Evolutionary conservation across 2,888 invertebrate species (phyloP), one percentile per base, ranked within the genome.

Genomic region (Cosmopolites sordidus): DNA sequence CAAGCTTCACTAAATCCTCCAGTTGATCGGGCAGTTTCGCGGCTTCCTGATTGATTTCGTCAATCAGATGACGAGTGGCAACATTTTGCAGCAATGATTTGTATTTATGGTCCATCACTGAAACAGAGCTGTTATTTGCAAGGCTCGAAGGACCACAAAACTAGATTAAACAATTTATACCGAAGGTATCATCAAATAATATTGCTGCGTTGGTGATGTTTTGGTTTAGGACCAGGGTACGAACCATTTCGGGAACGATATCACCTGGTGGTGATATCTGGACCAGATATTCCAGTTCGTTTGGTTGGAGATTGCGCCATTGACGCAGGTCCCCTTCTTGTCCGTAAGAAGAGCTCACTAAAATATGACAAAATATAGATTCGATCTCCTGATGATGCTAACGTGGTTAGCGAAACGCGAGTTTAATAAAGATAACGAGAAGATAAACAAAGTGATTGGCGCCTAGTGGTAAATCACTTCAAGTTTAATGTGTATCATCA

Each of bases 41-140:
- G 1, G 72, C 70, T 1, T 73, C 71, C 57, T 81, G 81, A 56
- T 80, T 82, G 60, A 83, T 79, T 5, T 80, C 80, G 2, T 87
- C 84, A n/a, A 95, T 93, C 1, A 94, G 86, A 72, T 95, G 94
- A 8, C 94, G 80, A 0, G 92, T 90, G 4, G 93, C 90, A 50
- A 94, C 87, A 69, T 95, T 94, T 73, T 92, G 86, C 30, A 95
- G 77, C 6, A 95, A 75, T 8, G 92, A 88, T 73, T 93, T 92
- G 74, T 92, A 94, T 73, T 94, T 93, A 76, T 94, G 92, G 67
- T 93, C 92, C 89, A 94, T 91, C 9, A 91, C 88, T 89, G 75
- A 6, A 69, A 39, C 8, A 38, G 16, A 8, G n/a, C n/a, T n/a
- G n/a, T n/a, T n/a, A n/a, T n/a, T n/a, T n/a, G n/a, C n/a, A n/a